Conservation (phyloP, 2,888 invertebrate species). For the Mythimna impura region DNA sequence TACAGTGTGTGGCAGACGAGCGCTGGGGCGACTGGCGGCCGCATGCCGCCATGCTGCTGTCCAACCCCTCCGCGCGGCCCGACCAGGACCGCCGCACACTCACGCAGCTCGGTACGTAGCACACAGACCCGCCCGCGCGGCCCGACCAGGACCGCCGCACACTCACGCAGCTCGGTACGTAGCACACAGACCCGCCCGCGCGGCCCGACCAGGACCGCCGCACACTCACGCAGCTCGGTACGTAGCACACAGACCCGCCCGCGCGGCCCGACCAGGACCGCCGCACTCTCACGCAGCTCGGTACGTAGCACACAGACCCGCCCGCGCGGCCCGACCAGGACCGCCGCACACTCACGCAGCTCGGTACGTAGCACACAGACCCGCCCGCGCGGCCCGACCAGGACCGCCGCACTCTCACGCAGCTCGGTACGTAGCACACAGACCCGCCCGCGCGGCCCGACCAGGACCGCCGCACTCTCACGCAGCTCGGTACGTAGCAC, state of each 20-base stretch:
- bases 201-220: slow-evolving; percentile 83
- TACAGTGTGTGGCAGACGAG: slow-evolving; percentile 92
- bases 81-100: slow-evolving; percentile 95
- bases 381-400: no score
- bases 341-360: no score
- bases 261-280: slow-evolving; percentile 74
- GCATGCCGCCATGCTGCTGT: slow-evolving; percentile 98
- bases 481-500: no score
- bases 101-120: slow-evolving; percentile 91
- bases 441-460: no score
- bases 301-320: slow-evolving; percentile 70
- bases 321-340: no score
- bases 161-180: slow-evolving; percentile 92
- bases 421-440: no score
- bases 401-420: no score
- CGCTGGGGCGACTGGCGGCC: slow-evolving; percentile 98
- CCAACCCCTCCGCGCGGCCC: slow-evolving; percentile 94
- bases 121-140: slow-evolving; percentile 60
- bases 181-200: no score
- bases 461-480: no score
- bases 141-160: slow-evolving; percentile 88
- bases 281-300: slow-evolving; percentile 93
- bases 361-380: no score
- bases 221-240: slow-evolving; percentile 93
- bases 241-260: slow-evolving; percentile 31